Evolutionary conservation across 2,888 invertebrate species (phyloP).

Genomic region (Cerceris rybyensis): DNA sequence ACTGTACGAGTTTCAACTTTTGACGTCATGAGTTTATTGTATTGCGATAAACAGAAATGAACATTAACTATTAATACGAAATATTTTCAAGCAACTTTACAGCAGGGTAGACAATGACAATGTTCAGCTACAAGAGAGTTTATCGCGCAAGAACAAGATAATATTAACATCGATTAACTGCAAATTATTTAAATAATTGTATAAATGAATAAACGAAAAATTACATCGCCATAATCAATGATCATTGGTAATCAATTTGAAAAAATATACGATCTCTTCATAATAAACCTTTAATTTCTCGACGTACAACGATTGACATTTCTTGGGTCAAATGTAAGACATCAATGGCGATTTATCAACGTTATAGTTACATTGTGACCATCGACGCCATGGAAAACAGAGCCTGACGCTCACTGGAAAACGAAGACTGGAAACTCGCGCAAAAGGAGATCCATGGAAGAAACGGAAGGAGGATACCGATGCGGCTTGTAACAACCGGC

Average conservation of each 20-base stretch:
- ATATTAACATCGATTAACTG: too few species aligned
- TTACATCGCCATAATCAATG: too few species aligned
- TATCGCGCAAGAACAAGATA: too few species aligned
- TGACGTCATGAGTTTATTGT: too few species aligned
- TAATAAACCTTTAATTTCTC: not conserved
- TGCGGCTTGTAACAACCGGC: constrained; percentile 61
- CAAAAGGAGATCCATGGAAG: constrained; percentile 43
- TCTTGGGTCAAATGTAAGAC: not conserved
- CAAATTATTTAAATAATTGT: too few species aligned
- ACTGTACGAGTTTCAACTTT: too few species aligned
- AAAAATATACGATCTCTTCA: not conserved
- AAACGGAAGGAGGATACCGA: constrained; percentile 44
- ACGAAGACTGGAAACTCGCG: constrained; percentile 27
- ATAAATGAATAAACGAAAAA: too few species aligned
- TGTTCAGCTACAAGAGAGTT: too few species aligned
- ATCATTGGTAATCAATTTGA: not conserved
- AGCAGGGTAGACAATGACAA: too few species aligned
- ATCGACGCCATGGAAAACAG: constrained; percentile 5
- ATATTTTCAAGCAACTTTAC: too few species aligned
- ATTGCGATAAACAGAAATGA: too few species aligned
- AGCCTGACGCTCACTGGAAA: constrained; percentile 6
- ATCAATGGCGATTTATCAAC: not conserved
- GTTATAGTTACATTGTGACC: constrained; percentile 14
- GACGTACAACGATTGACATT: constrained; percentile 25
- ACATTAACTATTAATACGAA: too few species aligned